Conservation (phyloP, 1,140 invertebrate genomes). For the Lepidurus apus region DNA sequence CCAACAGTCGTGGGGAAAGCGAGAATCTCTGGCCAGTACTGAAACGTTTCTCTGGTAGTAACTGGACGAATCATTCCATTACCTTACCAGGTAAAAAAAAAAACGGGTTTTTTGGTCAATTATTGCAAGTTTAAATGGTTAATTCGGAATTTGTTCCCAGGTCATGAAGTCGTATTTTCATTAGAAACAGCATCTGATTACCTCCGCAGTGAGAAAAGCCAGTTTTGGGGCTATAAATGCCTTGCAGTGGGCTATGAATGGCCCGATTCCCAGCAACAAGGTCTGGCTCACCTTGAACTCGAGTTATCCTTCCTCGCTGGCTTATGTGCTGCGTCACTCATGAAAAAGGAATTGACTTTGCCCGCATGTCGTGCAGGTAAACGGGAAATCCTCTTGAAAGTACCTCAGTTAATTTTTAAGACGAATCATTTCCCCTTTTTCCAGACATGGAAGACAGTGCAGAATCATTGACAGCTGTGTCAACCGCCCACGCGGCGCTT, state of each 20-base stretch:
- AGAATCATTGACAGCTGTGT: neutral
- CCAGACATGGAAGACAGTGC: neutral
- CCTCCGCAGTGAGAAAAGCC: conserved; percentile 79
- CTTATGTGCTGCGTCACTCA: conserved; percentile 79
- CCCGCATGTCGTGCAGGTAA: conserved; percentile 51
- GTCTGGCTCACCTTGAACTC: conserved; percentile 73
- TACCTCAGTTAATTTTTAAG: conserved; percentile 26
- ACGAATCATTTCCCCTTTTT: too few relatives aligned
- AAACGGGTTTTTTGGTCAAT: neutral
- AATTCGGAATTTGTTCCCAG: conserved; percentile 45
- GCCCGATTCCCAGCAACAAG: conserved; percentile 45
- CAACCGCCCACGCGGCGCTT: conserved; percentile 60
- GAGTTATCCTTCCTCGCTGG: conserved; percentile 86
- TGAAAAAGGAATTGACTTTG: conserved; percentile 75
- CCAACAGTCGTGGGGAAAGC: conserved; percentile 42
- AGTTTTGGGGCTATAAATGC: conserved; percentile 85
- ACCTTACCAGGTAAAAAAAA: conserved; percentile 67
- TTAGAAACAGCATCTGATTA: conserved; percentile 93
- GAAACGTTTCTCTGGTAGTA: conserved; percentile 62
- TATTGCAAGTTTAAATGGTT: neutral
- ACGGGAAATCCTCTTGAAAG: conserved; percentile 46
- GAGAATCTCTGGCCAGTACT: conserved; percentile 62
- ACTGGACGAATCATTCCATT: conserved; percentile 82
- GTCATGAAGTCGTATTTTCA: conserved; percentile 90
- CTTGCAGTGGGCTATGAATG: conserved; percentile 88